phyloP scores from a whole-genome alignment of 2,888 invertebrate species.

The Geophilus truncorum region DNA sequence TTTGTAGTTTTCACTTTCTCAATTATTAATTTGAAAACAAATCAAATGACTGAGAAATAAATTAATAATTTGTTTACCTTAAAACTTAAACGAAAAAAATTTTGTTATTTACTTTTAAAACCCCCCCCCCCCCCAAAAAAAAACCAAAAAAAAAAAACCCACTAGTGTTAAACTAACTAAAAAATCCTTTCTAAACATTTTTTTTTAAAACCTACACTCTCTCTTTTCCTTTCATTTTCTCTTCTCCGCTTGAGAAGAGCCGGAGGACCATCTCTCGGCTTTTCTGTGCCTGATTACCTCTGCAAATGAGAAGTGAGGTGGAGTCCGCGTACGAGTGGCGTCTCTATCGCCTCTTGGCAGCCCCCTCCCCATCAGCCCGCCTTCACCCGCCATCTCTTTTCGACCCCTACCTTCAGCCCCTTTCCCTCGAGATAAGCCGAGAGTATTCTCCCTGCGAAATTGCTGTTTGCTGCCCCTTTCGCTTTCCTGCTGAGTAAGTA shows the following conservation, averaged over 20 bases:
- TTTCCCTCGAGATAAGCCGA: constrained; percentile 18
- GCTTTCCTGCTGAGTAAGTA: constrained; percentile 10
- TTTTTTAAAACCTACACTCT: too few species aligned
- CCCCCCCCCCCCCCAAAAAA: too few species aligned
- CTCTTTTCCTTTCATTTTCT: not conserved
- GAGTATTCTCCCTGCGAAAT: constrained; percentile 20
- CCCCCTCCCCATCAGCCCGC: constrained; percentile 1
- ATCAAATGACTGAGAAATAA: too few species aligned
- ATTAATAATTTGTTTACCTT: too few species aligned
- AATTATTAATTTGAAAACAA: too few species aligned
- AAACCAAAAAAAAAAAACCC: too few species aligned
- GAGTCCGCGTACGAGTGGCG: constrained; percentile 17
- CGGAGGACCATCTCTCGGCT: constrained; percentile 24
- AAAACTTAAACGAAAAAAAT: too few species aligned
- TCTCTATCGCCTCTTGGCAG: constrained; percentile 25
- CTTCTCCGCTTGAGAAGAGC: not conserved
- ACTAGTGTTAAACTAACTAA: too few species aligned
- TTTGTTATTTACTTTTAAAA: too few species aligned
- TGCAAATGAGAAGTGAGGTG: constrained; percentile 27
- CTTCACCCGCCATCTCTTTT: not conserved
- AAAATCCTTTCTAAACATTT: too few species aligned
- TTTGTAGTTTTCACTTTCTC: too few species aligned
- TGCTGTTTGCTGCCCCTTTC: constrained; percentile 17
- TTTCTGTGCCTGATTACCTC: constrained; percentile 27
- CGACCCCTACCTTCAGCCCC: constrained; percentile 20